phyloP scores from a whole-genome alignment of 2,113 vertebrate species.

The Caranx ignobilis region DNA sequence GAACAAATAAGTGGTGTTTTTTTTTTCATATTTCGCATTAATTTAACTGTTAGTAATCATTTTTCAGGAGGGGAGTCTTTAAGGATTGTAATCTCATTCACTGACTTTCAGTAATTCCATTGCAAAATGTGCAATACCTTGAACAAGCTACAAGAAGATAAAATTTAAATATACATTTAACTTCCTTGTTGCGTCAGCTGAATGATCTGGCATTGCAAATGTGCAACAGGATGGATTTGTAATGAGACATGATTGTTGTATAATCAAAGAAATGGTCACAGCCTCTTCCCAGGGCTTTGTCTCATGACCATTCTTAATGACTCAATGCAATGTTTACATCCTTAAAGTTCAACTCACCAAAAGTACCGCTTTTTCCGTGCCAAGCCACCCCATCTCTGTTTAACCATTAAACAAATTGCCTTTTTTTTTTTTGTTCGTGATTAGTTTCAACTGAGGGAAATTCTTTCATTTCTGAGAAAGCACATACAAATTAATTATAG shows the following conservation, averaged over 20 bases:
- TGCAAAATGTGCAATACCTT: not conserved
- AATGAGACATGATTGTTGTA: not conserved
- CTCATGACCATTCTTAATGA: not conserved
- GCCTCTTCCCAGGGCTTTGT: not conserved
- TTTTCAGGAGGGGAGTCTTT: not conserved
- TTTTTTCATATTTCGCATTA: not conserved
- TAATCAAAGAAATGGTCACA: not conserved
- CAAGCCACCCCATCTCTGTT: not conserved
- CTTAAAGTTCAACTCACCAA: not conserved
- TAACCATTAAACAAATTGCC: not conserved
- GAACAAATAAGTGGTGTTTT: not conserved
- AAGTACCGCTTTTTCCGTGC: not conserved
- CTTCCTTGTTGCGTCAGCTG: not conserved
- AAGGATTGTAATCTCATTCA: not conserved
- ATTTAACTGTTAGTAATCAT: not conserved
- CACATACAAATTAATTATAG: not conserved
- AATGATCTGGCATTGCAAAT: not conserved
- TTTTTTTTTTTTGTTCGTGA: not conserved
- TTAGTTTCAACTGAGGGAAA: not conserved
- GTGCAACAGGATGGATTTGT: not conserved
- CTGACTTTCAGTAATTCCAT: not conserved
- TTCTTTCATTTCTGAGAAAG: slow-evolving; percentile 48
- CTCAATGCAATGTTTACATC: not conserved
- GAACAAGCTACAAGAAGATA: not conserved
- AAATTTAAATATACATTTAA: not conserved